Evolutionary conservation across 2,797 vertebrate genomes (phyloP), one percentile per base, ranked within the genome.

Genomic region (Hoplostethus mediterraneus): DNA sequence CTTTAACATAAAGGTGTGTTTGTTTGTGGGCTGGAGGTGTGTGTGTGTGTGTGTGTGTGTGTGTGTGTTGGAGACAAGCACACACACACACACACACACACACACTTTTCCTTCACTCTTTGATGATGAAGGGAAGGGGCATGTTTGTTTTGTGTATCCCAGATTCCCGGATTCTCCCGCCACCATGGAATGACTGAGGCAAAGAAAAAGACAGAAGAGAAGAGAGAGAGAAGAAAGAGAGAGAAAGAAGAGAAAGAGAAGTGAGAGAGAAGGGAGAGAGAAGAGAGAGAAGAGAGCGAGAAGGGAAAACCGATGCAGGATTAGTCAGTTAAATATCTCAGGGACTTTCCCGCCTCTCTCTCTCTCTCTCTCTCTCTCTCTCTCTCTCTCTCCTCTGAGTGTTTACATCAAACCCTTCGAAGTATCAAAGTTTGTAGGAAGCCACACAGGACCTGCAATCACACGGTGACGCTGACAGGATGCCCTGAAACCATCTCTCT

Each of bases 131-230:
- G 88, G 90, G 87, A 88, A 81, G 77, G 87, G 87, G 91, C 85
- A 93, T 94, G 94, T 95, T 93, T 92, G 88, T 92, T 94, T 92
- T 92, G 76, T 71, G 89, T 90, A 93, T 92, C 62, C 89, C 58
- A 88, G 91, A 94, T 92, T 77, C 67, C 90, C 77, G 90, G 90
- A 92, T 90, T 80, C 81, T 88, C 73, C 90, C 70, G 79, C 89
- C 89, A 84, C 87, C 77, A 89, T 49, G 70, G 80, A 83, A 64
- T 45, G 63, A 79, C 60, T 71, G 77, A 84, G 77, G 82, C 75
- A 25, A 57, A 73, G 80, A 36, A 63, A 79, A 80, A 72, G 74
- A 21, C 21, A n/a, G 58, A 48, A 77, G 69, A 64, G 1, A 62
- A 77, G 69, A 64, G 1, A 36, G 65, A n/a, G 77, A 79, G 71